Evolutionary conservation across 2,797 vertebrate species (phyloP), one percentile per base, ranked within the genome.

Genomic region (Semaprochilodus insignis): DNA sequence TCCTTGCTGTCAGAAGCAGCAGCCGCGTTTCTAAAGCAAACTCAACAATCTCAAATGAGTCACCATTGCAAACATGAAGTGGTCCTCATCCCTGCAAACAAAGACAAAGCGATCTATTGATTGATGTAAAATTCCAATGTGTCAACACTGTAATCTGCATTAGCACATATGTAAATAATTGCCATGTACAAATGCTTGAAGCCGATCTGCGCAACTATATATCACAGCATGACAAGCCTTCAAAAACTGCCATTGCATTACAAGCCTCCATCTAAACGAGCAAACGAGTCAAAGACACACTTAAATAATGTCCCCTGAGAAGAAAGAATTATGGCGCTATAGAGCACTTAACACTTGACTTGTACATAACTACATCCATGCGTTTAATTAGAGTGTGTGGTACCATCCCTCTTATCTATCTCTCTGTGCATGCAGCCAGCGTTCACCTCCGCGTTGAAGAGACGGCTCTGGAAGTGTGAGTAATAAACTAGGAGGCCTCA

Each of bases 401-500:
- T 70, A 77, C 34, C 78, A 72, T 86, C 74, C 59, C 78, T 83
- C 78, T 84, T 83, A 88, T 84, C 77, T 80, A 19, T 63, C 81
- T 31, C 80, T 79, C 70, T 63, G 65, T 78, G 83, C 86, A 86
- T 36, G 74, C 52, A 78, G 72, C 63, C 74, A 81, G 77, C 81
- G 62, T 83, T 89, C 85, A 75, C 73, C 81, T 81, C 84, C 57
- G 63, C 86, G 76, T 81, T 85, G 83, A 88, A 85, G 77, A 85
- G 86, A 83, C 78, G 79, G 70, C 57, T 81, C 82, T 83, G 80
- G 70, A 88, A 89, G 86, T 82, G 84, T 65, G 76, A 71, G 84
- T 79, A 84, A 85, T 90, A 90, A 91, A 90, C 81, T 77, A 85
- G 48, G 81, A 84, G 81, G 85, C 82, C 74, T 86, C 77, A 80